phyloP scores from a whole-genome alignment of 2,888 invertebrate genomes.

The Sclerodermus sp. region DNA sequence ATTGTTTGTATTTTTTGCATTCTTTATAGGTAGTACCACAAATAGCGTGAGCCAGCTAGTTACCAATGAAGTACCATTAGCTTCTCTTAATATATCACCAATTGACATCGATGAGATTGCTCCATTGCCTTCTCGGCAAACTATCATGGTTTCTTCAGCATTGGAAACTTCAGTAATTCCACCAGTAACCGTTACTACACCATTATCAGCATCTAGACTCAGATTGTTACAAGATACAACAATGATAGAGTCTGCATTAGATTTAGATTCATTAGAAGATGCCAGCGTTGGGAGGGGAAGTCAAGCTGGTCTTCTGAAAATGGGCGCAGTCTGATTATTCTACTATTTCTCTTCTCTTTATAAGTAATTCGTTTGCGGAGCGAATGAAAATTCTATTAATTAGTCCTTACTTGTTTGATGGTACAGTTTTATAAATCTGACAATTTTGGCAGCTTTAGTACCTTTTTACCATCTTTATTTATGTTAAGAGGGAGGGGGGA shows the following conservation, averaged over 20 bases:
- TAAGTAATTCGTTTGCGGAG: too few species aligned
- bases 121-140: constrained; percentile 53
- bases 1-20: constrained; percentile 18
- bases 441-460: too few species aligned
- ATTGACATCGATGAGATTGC: constrained; percentile 56
- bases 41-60: constrained; percentile 70
- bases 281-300: constrained; percentile 71
- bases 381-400: too few species aligned
- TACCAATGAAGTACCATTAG: constrained; percentile 67
- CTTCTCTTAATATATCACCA: constrained; percentile 58
- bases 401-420: too few species aligned
- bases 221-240: constrained; percentile 83
- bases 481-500: too few species aligned
- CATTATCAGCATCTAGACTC: constrained; percentile 68
- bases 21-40: constrained; percentile 65
- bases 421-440: too few species aligned
- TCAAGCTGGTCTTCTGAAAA: constrained; percentile 69
- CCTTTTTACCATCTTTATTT: too few species aligned
- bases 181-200: constrained; percentile 49
- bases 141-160: constrained; percentile 40
- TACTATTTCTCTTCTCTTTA: too few species aligned
- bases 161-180: constrained; percentile 41
- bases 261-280: constrained; percentile 83
- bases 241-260: constrained; percentile 87
- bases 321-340: constrained; percentile 56